Base-by-base conservation (phyloP, 2,113 vertebrate species). In the Ranitomeya variabilis region DNA sequence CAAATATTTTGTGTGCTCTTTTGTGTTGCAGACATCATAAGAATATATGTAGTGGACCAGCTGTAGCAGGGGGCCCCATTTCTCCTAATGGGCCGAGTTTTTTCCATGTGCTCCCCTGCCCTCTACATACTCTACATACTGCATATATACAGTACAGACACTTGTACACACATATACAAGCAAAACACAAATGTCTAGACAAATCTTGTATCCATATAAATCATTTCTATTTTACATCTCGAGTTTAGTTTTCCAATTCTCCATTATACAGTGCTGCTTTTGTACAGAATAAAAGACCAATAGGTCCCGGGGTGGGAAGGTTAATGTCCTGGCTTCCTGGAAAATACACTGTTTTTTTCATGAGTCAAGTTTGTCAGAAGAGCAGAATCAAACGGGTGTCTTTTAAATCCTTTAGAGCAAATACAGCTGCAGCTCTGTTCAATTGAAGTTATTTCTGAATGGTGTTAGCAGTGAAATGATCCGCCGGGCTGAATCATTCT, bases 361-460 rank as follows among this genome's bases (percentile, higher is more conserved):
- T 85, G 87, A 89, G 87, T 89, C 87, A 89, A 89, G 81, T 89
- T 89, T 89, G 79, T 88, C 80, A 71, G 74, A 89, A 26, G 62
- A 89, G 52, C 23, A 89, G 59, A 85, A 89, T 79, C 59, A 23
- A 84, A 31, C 69, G 54, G 84, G 87, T 89, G 82, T 84, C 82
- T 84, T 89, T 89, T 84, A 89, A 85, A 89, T 79, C 73, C 87
- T 85, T 89, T 79, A 85, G 87, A 89, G 87, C 81, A 89, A 89
- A 89, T 89, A 89, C 87, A 89, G 87, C 87, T 89, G 87, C 82
- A 59, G 51, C 73, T 85, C 73, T 85, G 87, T 85, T 89, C 81
- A 89, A 69, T 69, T 66, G 87, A 85, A 77, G 87, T 69, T 18
- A 55, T 85, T 85, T 79, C 81, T 89, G 82, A 89, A 89, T 89